Evolutionary conservation across 2,888 invertebrate genomes (phyloP), one percentile per base, ranked within the genome.

Genomic region (Eremobia ochroleuca): DNA sequence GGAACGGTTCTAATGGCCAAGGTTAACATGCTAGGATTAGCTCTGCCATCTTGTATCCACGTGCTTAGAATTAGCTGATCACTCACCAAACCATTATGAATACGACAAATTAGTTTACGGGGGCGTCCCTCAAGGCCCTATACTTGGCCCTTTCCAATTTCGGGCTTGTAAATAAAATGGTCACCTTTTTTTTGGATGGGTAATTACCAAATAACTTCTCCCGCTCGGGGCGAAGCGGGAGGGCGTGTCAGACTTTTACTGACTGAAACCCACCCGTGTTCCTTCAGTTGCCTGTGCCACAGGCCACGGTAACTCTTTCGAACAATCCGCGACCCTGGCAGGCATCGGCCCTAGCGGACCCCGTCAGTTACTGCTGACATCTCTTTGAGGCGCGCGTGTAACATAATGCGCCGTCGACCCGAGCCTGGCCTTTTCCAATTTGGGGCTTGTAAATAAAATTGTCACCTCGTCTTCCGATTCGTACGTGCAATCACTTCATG

Each of bases 1-100:
- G 67, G 49, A 82, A 76, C 62, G 49, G 59, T 68, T 82, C 58
- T 68, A 64, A 58, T 68, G 62, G 40, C 65, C 64, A 82, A 79
- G 77, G 79, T 82, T 49, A 68, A 11, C 4, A 49, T 64, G 28
- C 15, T 79, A 31, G 11, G 46, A 68, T 68, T 68, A 49, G 55
- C 58, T 76, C 82, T 76, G 62, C 49, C 67, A 64, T 40, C 13
- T 49, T 1, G 21, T 49, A 25, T 62, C 2, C 52, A 68, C 49
- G 76, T 64, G 37, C 55, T 31, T 15, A 37, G 37, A 74, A 55
- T 79, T 43, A 49, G 2, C 3, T 73, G 6, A 67, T 49, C 55
- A 40, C 9, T 28, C 21, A 31, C 4, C n/a, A 62, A 40, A 66
- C 75, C 15, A 18, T 21, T 67, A 46, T 40, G 67, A 18, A 31